Evolutionary conservation across 1,140 invertebrate species (phyloP).

Genomic region (Penaeus chinensis): DNA sequence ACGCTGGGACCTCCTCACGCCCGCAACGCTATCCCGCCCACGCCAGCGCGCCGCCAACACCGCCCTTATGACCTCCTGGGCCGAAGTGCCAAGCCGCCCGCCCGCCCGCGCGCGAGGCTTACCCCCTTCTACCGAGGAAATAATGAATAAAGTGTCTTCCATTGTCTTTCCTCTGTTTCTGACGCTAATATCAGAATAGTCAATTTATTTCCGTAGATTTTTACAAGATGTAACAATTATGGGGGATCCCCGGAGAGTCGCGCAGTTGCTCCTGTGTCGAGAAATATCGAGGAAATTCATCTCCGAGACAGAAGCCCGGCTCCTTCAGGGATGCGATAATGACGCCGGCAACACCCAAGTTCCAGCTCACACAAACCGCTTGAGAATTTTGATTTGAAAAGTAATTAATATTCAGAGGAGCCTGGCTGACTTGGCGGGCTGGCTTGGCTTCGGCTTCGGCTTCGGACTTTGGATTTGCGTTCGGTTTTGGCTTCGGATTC

Average conservation of each 20-base stretch:
- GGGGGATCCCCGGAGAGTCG: conserved; percentile 47
- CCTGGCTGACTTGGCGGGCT: too few relatives aligned
- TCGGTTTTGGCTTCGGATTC: too few relatives aligned
- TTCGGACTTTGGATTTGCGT: too few relatives aligned
- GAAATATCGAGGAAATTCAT: conserved; percentile 57
- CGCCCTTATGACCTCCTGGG: conserved; percentile 10
- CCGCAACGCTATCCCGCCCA: conserved; percentile 30
- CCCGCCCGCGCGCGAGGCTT: neutral
- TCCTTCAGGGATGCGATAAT: conserved; percentile 47
- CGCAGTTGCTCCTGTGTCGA: conserved; percentile 43
- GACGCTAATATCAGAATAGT: conserved; percentile 64
- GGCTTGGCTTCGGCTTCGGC: neutral
- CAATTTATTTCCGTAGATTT: conserved; percentile 63
- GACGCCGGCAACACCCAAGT: conserved; percentile 47
- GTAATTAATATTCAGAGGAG: conserved; percentile 55
- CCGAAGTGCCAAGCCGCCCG: neutral
- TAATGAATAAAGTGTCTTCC: conserved; percentile 64
- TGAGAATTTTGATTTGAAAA: conserved; percentile 57
- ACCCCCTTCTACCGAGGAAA: conserved; percentile 46
- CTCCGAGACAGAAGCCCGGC: conserved; percentile 48
- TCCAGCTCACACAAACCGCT: conserved; percentile 50
- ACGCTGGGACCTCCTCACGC: conserved; percentile 18
- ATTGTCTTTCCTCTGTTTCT: conserved; percentile 63
- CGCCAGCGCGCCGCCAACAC: conserved; percentile 10
- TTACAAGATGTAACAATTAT: conserved; percentile 64